Base-by-base conservation (phyloP, 2,797 vertebrate species). In the Leptodactylus fallax region DNA sequence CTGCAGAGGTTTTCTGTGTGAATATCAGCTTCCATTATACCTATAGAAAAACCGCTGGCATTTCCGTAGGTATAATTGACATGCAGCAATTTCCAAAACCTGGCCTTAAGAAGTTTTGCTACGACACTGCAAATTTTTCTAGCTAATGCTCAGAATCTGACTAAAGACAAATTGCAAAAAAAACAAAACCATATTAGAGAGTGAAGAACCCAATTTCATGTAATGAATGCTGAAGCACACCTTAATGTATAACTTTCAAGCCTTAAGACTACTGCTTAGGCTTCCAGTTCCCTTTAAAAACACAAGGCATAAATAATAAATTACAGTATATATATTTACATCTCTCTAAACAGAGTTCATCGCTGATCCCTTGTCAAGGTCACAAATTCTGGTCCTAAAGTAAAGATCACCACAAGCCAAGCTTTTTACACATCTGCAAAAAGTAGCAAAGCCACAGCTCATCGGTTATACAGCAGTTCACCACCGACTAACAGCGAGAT, bases 221-320 rank as follows among this genome's bases (percentile, higher is more conserved):
- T 12, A n/a, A 76, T 21, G 49, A 47, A 47, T 9, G 63, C 63
- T 16, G 13, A 71, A 45, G 13, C 17, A 7, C 69, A 74, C 19
- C 3, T 74, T 7, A 8, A 51, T 49, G 49, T 27, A n/a, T 53
- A 51, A 76, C 47, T 76, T 53, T 76, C 47, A 47, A 51, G 11
- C 47, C 47, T 49, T 11, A 49, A n/a, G 12, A 45, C 47, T n/a
- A 21, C 47, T 7, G 45, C 16, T 7, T 13, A 12, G 6, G 5
- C n/a, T 51, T 76, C 11, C 72, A 71, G 1, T 27, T 85, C 71
- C 83, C 83, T 85, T 61, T 60, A 85, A 36, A 60, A 53, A 49
- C 21, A 23, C 17, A 85, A n/a, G 47, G 74, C 9, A 77, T 53
- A 61, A 77, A 77, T 83, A 69, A 83, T 83, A 83, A 55, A 83